Base-by-base conservation (phyloP, 1,140 invertebrate genomes). In the Drosophila orena region DNA sequence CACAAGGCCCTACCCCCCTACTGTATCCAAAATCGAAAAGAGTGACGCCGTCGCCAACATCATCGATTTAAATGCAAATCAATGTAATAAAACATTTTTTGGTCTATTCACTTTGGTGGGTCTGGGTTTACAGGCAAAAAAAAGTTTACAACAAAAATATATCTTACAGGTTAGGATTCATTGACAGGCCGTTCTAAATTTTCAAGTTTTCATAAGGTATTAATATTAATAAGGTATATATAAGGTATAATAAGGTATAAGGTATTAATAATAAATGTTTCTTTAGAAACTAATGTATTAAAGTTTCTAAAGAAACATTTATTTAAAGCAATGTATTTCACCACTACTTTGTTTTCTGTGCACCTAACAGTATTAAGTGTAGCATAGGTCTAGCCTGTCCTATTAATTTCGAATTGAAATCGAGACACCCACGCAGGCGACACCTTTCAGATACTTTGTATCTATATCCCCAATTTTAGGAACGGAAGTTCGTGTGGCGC, bases 41-140 rank as follows among this genome's bases (percentile, higher is more conserved):
- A 77, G 55, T 77, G 73, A 77, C 73, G 65, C 75, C 75, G 74
- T 55, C 74, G 27, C 62, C 74, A 69, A 86, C 83, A 89, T 88
- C 83, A 89, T 88, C 84, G 85, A 88, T 88, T 88, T 88, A 88
- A 89, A 88, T 88, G 84, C 84, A 88, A 88, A 88, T 88, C 79
- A 89, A 84, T 89, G 84, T 89, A 89, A 88, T 88, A 88, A 88
- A 88, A 88, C 84, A 88, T 89, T 69, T 83, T 83, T 79, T 64
- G 59, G 49, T 55, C 57, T 69, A 53, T 65, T 68, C 46, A 52
- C 46, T 52, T 20, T 10, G 37, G 1, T 43, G 47, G 37, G 5
- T 24, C n/a, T 34, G 0, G 8, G 27, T 10, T 61, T 52, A 37
- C 64, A 68, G 46, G n/a, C 1, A 11, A 65, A 43, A 5, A 43